Base-by-base conservation (phyloP, 2,113 vertebrate genomes). In the Apteryx mantelli region DNA sequence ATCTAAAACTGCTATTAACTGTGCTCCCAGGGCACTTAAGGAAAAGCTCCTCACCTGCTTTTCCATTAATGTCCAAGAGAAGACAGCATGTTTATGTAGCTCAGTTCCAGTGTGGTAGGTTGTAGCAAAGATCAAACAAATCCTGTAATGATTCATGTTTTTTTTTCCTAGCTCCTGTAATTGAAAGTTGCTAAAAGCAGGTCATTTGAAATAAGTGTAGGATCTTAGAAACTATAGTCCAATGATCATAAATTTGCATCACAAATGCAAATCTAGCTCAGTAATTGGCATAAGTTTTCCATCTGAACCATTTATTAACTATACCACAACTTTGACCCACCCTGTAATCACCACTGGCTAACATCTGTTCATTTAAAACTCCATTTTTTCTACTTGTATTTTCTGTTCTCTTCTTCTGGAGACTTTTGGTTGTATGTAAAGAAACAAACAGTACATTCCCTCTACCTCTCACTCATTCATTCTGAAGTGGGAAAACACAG, bases 231-330 rank as follows among this genome's bases (percentile, higher is more conserved):
- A 96, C 78, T 93, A 32, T 46, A 91, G 87, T n/a, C 80, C 53
- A 71, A 52, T 81, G 92, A 96, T 94, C 73, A 79, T 95, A 91
- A 84, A 95, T 97, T 94, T 97, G 89, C 92, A 97, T 96, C 92
- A 96, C 55, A 96, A 97, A 90, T 95, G 16, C 44, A 89, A 5
- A 2, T 88, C 76, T 13, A 86, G 70, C 42, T 91, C 53, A n/a
- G 87, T 48, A 87, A 64, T 74, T 80, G 53, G 82, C 92, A 93
- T 85, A 77, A 56, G 76, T 93, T 90, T 93, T 93, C 68, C 66
- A 42, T 86, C 60, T 78, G 61, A 96, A 88, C 71, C 89, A 77
- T 79, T 91, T 79, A 95, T 96, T 95, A 96, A 64, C 74, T 77
- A 42, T 9, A 94, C 93, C 82, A 91, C 90, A 96, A 81, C 64